These are phyloP conservation scores for Bergia puertoricense DNA, from an alignment of 92 coral and sea anemone genomes.

Conservation along the genomic window DNA sequence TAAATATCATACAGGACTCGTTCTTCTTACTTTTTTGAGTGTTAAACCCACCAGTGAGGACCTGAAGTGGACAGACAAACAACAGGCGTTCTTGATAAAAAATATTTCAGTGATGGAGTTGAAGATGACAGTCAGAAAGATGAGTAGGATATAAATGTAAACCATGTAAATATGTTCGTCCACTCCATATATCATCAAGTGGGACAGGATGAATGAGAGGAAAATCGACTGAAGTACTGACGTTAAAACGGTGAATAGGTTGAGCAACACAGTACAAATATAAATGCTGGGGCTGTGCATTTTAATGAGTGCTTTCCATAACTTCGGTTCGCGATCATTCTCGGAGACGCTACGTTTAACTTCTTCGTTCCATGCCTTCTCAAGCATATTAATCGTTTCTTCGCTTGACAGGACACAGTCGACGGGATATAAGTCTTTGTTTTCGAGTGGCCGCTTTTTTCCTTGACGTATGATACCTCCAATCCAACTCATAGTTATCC, in stretches of 20 bases:
- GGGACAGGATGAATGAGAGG: constrained; percentile 25
- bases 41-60: constrained; percentile 19
- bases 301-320: constrained; percentile 15
- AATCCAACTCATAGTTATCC: constrained; percentile 1
- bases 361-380: constrained; percentile 1
- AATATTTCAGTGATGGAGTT: background rate
- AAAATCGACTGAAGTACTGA: background rate
- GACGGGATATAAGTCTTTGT: background rate
- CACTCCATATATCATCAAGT: constrained; percentile 23
- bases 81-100: background rate
- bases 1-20: too few species aligned
- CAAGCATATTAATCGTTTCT: background rate
- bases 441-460: constrained; percentile 6
- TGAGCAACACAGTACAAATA: background rate
- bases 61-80: background rate
- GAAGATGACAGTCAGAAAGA: background rate
- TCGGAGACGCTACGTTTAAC: background rate
- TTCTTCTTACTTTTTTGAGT: background rate
- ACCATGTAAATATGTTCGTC: constrained; percentile 18
- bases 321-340: background rate
- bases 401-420: constrained; percentile 13
- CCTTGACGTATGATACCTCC: background rate
- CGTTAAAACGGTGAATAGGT: background rate
- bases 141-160: background rate
- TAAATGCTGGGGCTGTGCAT: background rate